These are phyloP conservation scores for Lasius fuliginosus DNA, from an alignment of 2,888 invertebrate species.

Conservation along the genomic window DNA sequence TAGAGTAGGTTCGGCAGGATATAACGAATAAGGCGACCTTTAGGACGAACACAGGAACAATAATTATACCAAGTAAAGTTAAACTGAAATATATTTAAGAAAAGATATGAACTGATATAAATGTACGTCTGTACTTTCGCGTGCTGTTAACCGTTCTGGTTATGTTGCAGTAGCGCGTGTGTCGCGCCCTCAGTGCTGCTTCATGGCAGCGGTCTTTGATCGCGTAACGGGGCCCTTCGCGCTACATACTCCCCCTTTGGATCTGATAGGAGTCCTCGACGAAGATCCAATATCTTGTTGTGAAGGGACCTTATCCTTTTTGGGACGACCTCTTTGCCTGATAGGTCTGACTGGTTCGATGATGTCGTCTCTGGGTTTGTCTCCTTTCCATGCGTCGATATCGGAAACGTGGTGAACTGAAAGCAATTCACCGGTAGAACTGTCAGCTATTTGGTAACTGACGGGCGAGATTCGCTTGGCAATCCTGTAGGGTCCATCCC, in stretches of 20 bases:
- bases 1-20: no score
- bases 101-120: no score
- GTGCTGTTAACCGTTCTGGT: no score
- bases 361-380: neutral
- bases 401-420: neutral
- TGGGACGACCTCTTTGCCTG: neutral
- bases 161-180: no score
- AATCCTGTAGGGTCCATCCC: neutral
- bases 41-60: no score
- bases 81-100: no score
- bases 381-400: neutral
- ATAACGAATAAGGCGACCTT: no score
- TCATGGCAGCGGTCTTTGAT: no score
- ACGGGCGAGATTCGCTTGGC: neutral
- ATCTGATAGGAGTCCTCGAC: neutral
- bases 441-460: neutral
- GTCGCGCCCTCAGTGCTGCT: no score
- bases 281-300: neutral
- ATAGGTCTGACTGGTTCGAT: no score
- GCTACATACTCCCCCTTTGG: neutral
- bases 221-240: neutral
- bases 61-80: no score
- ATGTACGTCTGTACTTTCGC: no score
- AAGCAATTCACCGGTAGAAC: neutral
- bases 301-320: neutral